Base-by-base conservation (phyloP, 2,113 vertebrate genomes). In the Astatoreochromis straeleni region DNA sequence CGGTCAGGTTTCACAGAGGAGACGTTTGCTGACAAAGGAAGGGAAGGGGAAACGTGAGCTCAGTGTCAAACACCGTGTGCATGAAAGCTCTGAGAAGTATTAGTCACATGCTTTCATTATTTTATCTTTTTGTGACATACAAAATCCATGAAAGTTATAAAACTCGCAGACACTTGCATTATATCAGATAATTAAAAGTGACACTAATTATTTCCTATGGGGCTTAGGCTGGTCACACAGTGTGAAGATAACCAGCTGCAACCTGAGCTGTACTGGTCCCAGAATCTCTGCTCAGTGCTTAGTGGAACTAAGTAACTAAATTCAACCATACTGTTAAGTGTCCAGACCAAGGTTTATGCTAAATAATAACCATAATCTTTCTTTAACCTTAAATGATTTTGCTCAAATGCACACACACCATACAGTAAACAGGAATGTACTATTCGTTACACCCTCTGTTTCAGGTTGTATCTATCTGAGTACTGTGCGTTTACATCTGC, bases 1-100 rank as follows among this genome's bases (percentile, higher is more conserved):
- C 5, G 86, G 87, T 95, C 85, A 9, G 85, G 87, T 94, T 93
- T 89, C 93, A 89, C 90, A 60, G 75, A 86, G 91, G 92, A 93
- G 86, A 94, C 55, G 55, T 87, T 90, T 80, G 85, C 54, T 7
- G 92, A 92, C 86, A 91, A 89, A 90, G 54, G 73, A 86, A 63
- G 54, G 53, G 83, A 81, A 83, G 65, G 24, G 40, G 68, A 75
- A 83, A 54, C 63, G 60, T 82, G 79, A 86, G 84, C 84, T 80
- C 38, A 33, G 84, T 63, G 82, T 89, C 82, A 84, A 83, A 87
- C 47, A 86, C 16, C 53, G 9, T 47, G 57, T 86, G 81, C 75
- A 84, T 24, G 29, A 45, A 55, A 85, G 82, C 38, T 38, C 29
- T 1, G n/a, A 35, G 21, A 42, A 40, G 14, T 26, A 63, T 21